Percentiles rank a stretch among this genome's conserved stretches.
Conservation (phyloP, 2,113 vertebrate genomes). For the Lophochroa leadbeateri region DNA sequence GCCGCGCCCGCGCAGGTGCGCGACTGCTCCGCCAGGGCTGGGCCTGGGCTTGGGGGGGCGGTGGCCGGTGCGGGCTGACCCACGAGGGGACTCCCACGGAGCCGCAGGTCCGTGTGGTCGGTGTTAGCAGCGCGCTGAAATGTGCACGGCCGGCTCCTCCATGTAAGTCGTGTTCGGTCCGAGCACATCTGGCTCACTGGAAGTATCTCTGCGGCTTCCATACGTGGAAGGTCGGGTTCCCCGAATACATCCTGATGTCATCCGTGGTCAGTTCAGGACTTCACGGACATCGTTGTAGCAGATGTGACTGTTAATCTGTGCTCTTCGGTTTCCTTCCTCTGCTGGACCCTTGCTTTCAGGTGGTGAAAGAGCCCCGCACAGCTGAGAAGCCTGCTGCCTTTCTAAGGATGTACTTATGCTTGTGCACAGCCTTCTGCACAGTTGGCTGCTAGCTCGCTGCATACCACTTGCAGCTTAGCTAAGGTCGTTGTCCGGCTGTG, state of each 20-base stretch:
- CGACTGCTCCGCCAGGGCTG: neutral
- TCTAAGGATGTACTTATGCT: accelerated
- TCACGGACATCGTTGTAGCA: accelerated
- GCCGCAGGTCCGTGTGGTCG: neutral
- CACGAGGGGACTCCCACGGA: neutral
- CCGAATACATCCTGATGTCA: neutral
- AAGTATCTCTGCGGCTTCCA: accelerated
- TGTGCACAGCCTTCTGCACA: accelerated
- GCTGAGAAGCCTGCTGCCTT: neutral
- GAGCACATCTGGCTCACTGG: neutral
- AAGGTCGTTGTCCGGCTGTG: neutral
- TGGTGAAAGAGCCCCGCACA: neutral
- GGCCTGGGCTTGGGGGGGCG: neutral
- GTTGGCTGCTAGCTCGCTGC: neutral
- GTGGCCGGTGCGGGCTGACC: neutral
- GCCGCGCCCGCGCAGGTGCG: neutral
- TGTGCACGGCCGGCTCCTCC: neutral
- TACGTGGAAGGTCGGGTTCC: neutral
- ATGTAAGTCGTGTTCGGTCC: neutral
- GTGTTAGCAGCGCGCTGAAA: neutral
- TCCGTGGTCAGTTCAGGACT: neutral
- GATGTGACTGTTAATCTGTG: accelerated
- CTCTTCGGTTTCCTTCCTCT: neutral
- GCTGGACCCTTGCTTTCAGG: neutral
- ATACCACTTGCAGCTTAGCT: neutral